Conservation (phyloP, 2,888 invertebrate species). For the Caenorhabditis parvicauda region DNA sequence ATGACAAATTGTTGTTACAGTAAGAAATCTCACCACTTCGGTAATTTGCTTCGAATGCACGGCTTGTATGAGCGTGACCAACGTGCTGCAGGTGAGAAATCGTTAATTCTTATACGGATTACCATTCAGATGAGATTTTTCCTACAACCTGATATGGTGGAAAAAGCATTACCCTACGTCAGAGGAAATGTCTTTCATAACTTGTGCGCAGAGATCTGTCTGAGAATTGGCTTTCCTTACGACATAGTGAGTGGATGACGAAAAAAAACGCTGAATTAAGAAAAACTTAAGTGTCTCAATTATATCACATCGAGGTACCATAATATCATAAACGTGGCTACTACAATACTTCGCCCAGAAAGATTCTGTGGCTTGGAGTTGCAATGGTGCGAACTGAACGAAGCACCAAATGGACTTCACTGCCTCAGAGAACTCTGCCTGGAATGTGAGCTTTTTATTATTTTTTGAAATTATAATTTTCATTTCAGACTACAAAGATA, state of each 20-base stretch:
- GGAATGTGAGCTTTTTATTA: slow-evolving; percentile 20
- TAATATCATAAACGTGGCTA: slow-evolving; percentile 20
- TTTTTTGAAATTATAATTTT: neutral
- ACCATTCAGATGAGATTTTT: slow-evolving; percentile 21
- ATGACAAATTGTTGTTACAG: slow-evolving; percentile 13
- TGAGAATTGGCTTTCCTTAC: slow-evolving; percentile 23
- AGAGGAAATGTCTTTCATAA: slow-evolving; percentile 32
- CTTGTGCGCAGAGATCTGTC: slow-evolving; percentile 34
- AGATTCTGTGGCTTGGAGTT: slow-evolving; percentile 37
- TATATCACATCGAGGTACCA: slow-evolving; percentile 20
- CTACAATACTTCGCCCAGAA: slow-evolving; percentile 29
- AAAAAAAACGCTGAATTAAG: neutral
- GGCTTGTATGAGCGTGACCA: slow-evolving; percentile 38
- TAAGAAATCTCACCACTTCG: slow-evolving; percentile 24
- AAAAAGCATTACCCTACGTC: slow-evolving; percentile 16
- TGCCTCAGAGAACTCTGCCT: slow-evolving; percentile 42
- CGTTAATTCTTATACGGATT: neutral
- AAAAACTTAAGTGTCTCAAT: slow-evolving; percentile 29
- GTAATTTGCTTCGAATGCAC: slow-evolving; percentile 35
- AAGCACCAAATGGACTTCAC: slow-evolving; percentile 41
- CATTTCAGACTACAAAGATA: slow-evolving; percentile 26
- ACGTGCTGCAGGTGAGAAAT: slow-evolving; percentile 21
- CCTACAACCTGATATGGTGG: slow-evolving; percentile 15
- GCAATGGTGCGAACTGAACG: slow-evolving; percentile 45
- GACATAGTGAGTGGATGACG: slow-evolving; percentile 14